Percentiles rank a stretch among this genome's conserved stretches.
Conservation (phyloP, 2,113 vertebrate genomes). For the Lasiurus cinereus region DNA sequence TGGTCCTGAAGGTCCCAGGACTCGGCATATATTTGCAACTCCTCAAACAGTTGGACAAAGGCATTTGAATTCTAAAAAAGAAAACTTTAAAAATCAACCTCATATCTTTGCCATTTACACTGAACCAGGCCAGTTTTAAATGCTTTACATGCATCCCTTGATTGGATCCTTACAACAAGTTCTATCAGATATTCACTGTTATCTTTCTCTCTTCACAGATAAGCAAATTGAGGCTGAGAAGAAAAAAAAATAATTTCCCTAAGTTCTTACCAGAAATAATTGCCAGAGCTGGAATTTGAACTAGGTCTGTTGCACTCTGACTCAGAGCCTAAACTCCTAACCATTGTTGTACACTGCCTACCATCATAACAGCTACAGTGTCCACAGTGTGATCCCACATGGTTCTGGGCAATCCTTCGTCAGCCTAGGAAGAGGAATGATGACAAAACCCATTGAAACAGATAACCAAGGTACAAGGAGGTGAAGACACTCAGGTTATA, state of each 20-base stretch:
- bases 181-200: background rate
- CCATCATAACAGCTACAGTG: background rate
- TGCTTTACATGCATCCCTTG: background rate
- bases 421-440: background rate
- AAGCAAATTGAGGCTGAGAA: background rate
- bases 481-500: background rate
- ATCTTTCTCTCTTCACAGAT: background rate
- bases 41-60: background rate
- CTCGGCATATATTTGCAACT: background rate
- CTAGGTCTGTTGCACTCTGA: background rate
- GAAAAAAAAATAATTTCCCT: constrained; percentile 15
- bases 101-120: background rate
- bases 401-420: background rate
- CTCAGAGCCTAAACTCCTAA: background rate
- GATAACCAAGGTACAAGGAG: background rate
- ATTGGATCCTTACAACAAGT: background rate
- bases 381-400: background rate
- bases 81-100: background rate
- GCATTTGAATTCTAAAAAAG: background rate
- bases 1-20: background rate
- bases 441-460: background rate
- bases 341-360: background rate
- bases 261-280: background rate
- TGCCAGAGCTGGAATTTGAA: constrained; percentile 31
- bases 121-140: constrained; percentile 1